These are phyloP conservation scores for Drosophila flavopinicola DNA, from an alignment of 2,888 invertebrate species.

Conservation along the genomic window DNA sequence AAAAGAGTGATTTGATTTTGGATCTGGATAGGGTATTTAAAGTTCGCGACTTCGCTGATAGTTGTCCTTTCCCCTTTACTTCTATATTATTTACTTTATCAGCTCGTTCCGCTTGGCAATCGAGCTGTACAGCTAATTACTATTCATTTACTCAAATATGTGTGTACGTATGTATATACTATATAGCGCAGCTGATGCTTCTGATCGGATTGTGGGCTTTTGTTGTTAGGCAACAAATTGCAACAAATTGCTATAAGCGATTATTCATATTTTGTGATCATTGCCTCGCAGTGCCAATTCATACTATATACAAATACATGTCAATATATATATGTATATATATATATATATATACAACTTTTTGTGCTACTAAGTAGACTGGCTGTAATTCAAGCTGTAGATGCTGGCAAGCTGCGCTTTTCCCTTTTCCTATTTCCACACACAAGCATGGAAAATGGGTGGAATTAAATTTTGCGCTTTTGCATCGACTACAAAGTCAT, in stretches of 20 bases:
- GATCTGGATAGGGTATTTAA: constrained; percentile 1
- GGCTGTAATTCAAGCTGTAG: no score
- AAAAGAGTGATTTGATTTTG: no score
- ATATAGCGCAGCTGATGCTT: constrained; percentile 12
- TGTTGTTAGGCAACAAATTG: constrained; percentile 59
- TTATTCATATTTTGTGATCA: constrained; percentile 28
- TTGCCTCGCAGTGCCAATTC: constrained; percentile 9
- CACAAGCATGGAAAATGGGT: no score
- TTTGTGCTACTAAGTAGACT: no score
- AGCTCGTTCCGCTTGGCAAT: constrained; percentile 28
- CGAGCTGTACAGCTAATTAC: constrained; percentile 35
- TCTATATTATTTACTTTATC: constrained; percentile 13
- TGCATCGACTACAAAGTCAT: no score
- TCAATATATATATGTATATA: neutral
- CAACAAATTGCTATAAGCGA: constrained; percentile 48
- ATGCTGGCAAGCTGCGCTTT: no score
- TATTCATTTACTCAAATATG: constrained; percentile 3
- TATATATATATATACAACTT: neutral
- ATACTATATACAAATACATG: neutral
- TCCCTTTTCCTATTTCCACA: no score
- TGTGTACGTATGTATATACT: neutral
- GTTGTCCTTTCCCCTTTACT: constrained; percentile 1
- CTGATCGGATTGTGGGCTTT: constrained; percentile 2
- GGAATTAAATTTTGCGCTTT: no score
- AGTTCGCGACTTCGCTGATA: neutral